Evolutionary conservation across 2,888 invertebrate genomes (phyloP).

Genomic region (Hirtodrosophila alboralis): DNA sequence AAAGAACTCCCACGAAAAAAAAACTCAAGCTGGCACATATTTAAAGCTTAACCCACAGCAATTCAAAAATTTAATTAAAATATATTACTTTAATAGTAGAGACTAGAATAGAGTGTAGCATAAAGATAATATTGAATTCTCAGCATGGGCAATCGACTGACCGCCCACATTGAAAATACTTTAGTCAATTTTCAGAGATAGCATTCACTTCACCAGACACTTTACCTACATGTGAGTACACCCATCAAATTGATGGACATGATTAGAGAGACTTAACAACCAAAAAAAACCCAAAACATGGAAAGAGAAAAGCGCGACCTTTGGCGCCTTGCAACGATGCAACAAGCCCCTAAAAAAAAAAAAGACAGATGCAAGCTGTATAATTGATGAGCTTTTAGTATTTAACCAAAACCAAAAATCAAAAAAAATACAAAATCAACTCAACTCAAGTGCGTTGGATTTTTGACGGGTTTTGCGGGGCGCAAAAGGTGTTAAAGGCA

Average conservation of each 20-base stretch:
- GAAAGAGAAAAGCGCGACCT: slow-evolving; percentile 73
- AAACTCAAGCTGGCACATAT: too few species aligned
- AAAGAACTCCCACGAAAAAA: too few species aligned
- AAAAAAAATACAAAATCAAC: slow-evolving; percentile 39
- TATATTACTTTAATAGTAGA: background rate
- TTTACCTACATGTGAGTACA: slow-evolving; percentile 24
- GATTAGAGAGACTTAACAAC: slow-evolving; percentile 69
- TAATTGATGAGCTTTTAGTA: slow-evolving; percentile 82
- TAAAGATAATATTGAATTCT: slow-evolving; percentile 23
- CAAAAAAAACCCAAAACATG: slow-evolving; percentile 37
- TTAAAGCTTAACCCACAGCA: background rate
- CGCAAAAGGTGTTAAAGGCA: slow-evolving; percentile 64
- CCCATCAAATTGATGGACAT: slow-evolving; percentile 78
- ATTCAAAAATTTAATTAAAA: slow-evolving; percentile 7
- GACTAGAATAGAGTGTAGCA: slow-evolving; percentile 7
- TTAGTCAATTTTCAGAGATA: slow-evolving; percentile 8
- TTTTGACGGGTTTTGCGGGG: slow-evolving; percentile 34
- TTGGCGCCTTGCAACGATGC: slow-evolving; percentile 62
- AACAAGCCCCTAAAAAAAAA: slow-evolving; percentile 34
- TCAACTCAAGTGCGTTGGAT: slow-evolving; percentile 19
- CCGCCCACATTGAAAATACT: slow-evolving; percentile 40
- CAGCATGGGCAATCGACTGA: slow-evolving; percentile 16
- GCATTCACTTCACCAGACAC: slow-evolving; percentile 1
- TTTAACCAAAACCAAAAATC: slow-evolving; percentile 46
- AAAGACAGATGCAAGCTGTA: slow-evolving; percentile 67